Conservation (phyloP, 2,113 vertebrate species). For the Sphyrna mokarran region DNA sequence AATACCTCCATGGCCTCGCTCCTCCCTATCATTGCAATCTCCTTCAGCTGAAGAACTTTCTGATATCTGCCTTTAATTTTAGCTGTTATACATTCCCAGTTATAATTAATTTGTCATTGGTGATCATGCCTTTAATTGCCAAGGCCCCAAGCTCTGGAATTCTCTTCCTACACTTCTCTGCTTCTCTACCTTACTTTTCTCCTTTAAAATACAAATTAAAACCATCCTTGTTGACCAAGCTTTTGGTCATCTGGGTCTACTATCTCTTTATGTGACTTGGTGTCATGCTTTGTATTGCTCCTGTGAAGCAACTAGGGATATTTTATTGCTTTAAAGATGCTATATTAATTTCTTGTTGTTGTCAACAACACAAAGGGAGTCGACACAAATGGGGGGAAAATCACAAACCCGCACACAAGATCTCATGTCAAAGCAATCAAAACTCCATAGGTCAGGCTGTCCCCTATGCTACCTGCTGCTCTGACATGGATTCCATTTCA, state of each 20-base stretch:
- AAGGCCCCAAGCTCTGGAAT: not conserved
- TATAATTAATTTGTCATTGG: not conserved
- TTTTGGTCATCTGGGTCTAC: not conserved
- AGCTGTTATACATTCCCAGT: not conserved
- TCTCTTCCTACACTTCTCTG: not conserved
- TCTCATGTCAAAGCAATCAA: not conserved
- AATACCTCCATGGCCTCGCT: not conserved
- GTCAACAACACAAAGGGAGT: not conserved
- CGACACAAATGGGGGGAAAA: not conserved
- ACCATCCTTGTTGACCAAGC: not conserved
- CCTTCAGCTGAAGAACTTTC: not conserved
- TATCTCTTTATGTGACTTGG: not conserved
- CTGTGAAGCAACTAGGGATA: too few species aligned
- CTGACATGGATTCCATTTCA: not conserved
- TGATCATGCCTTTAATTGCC: not conserved
- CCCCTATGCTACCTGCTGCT: not conserved
- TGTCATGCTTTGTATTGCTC: too few species aligned
- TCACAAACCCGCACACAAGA: not conserved
- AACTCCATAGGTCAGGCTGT: not conserved
- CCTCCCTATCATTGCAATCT: not conserved
- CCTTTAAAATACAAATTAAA: too few species aligned
- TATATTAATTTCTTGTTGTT: too few species aligned
- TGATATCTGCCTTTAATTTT: not conserved
- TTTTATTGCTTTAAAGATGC: too few species aligned
- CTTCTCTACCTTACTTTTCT: too few species aligned